phyloP scores from a whole-genome alignment of 2,888 invertebrate species.

The Brenthis ino region DNA sequence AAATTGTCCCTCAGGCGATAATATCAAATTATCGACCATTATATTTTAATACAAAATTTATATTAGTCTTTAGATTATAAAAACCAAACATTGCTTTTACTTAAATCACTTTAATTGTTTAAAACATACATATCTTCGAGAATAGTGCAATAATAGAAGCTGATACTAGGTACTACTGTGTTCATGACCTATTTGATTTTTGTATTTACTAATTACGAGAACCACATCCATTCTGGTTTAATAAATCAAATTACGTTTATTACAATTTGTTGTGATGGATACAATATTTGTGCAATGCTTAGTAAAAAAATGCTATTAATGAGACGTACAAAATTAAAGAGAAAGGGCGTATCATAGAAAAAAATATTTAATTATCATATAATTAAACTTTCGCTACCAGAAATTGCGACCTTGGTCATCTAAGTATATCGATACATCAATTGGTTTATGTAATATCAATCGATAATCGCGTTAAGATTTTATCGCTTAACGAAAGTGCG shows the following conservation, averaged over 20 bases:
- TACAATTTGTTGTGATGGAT: too few species aligned
- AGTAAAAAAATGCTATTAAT: too few species aligned
- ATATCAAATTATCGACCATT: slow-evolving; percentile 1
- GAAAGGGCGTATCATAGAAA: neutral
- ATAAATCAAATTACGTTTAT: too few species aligned
- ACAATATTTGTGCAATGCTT: too few species aligned
- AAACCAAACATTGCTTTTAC: neutral
- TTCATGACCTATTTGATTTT: too few species aligned
- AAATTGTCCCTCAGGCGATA: slow-evolving; percentile 22
- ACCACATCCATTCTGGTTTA: too few species aligned
- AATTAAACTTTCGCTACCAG: slow-evolving; percentile 33
- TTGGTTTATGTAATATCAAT: slow-evolving; percentile 20
- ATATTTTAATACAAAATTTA: neutral
- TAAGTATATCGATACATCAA: slow-evolving; percentile 2
- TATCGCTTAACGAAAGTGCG: slow-evolving; percentile 30
- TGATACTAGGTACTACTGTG: too few species aligned
- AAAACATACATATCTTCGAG: too few species aligned
- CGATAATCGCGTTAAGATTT: slow-evolving; percentile 25
- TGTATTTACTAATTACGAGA: too few species aligned
- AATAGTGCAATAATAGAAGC: too few species aligned
- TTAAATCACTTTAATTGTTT: too few species aligned
- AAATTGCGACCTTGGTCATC: slow-evolving; percentile 21
- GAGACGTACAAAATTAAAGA: too few species aligned
- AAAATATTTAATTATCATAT: slow-evolving; percentile 16
- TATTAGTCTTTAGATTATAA: neutral